A percentile compares a stretch with the other conserved stretches of the same genome.
Evolutionary conservation across 2,113 vertebrate genomes (phyloP).

Genomic region (Neopipo cinnamomea): DNA sequence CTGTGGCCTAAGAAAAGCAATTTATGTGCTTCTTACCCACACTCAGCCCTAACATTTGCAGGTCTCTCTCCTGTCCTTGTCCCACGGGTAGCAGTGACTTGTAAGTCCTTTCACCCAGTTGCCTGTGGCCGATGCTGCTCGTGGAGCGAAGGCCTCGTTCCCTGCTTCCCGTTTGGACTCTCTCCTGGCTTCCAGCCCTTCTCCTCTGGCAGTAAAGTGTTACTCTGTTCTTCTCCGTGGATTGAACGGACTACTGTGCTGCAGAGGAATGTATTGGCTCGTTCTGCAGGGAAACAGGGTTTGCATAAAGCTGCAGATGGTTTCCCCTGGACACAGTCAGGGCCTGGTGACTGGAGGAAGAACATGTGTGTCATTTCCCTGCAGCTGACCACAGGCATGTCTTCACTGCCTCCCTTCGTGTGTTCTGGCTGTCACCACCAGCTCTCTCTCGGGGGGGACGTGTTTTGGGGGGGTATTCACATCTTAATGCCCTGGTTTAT

Average conservation of each 20-base stretch:
- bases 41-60: background rate
- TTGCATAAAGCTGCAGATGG: conserved; percentile 14
- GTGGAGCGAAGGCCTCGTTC: background rate
- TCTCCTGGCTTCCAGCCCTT: background rate
- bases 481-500: background rate
- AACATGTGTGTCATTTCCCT: conserved; percentile 47
- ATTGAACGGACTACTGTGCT: background rate
- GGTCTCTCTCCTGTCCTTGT: background rate
- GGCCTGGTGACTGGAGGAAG: background rate
- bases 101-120: background rate
- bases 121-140: background rate
- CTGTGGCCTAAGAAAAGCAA: background rate
- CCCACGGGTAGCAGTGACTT: rapidly evolving
- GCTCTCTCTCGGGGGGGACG: background rate
- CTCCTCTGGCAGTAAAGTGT: background rate
- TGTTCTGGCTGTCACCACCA: background rate
- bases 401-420: background rate
- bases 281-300: background rate
- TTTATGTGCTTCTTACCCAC: background rate
- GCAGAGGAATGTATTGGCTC: background rate
- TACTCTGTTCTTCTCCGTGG: background rate
- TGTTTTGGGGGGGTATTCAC: background rate
- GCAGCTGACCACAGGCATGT: conserved; percentile 28
- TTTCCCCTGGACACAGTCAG: background rate
- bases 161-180: background rate